These are phyloP conservation scores for Cirrhinus molitorella DNA, from an alignment of 2,797 vertebrate genomes.

Conservation along the genomic window DNA sequence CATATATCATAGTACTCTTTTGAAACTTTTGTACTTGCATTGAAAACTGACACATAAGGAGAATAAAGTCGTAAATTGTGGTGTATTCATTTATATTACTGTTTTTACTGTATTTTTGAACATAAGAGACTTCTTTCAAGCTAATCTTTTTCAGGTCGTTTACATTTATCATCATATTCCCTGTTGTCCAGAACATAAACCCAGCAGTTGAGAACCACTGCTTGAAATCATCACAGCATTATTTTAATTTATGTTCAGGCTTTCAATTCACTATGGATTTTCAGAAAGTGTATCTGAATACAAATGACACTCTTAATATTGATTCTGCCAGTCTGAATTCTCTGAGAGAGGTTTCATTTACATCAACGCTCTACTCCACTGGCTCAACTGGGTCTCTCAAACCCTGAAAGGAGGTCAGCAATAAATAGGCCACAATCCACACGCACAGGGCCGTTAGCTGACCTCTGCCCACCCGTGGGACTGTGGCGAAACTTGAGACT, in stretches of 20 bases:
- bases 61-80: no score
- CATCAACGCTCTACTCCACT: not conserved
- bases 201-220: not conserved
- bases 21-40: no score
- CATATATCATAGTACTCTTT: no score
- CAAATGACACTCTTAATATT: conserved; percentile 26
- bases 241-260: conserved; percentile 7
- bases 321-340: conserved; percentile 33
- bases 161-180: not conserved
- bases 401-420: conserved; percentile 24
- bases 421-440: conserved; percentile 34
- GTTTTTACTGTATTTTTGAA: not conserved
- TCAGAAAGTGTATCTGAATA: conserved; percentile 7
- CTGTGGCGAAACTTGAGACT: conserved; percentile 12
- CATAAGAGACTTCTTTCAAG: not conserved
- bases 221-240: not conserved
- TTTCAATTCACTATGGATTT: conserved; percentile 13
- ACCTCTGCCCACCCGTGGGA: conserved; percentile 36
- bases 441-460: conserved; percentile 22
- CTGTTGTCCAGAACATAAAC: not conserved
- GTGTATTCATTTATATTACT: no score
- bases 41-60: no score
- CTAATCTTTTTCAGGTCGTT: not conserved
- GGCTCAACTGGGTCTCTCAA: conserved; percentile 10
- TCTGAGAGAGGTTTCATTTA: conserved; percentile 39